Evolutionary conservation across 1,140 invertebrate species (phyloP).

Genomic region (Formica selysi): DNA sequence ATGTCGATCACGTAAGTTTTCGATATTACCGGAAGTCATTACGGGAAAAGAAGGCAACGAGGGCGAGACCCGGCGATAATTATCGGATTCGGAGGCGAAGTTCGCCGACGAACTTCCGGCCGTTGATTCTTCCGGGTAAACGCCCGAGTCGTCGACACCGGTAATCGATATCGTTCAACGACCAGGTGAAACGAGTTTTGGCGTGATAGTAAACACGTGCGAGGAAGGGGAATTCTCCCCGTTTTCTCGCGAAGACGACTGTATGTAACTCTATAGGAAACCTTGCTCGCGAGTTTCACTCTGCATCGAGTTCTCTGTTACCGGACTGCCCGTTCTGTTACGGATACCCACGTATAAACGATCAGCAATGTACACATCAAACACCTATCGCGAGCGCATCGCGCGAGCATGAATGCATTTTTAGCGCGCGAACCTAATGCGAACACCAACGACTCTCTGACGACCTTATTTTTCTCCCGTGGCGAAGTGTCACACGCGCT

Average conservation of each 20-base stretch:
- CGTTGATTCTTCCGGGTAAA: slow-evolving; percentile 62
- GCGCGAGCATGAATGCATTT: slow-evolving; percentile 57
- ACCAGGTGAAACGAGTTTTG: slow-evolving; percentile 70
- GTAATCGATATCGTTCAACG: slow-evolving; percentile 72
- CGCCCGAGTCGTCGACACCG: slow-evolving; percentile 65
- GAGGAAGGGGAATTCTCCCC: slow-evolving; percentile 15
- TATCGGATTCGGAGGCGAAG: slow-evolving; percentile 25
- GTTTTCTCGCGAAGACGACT: slow-evolving; percentile 61
- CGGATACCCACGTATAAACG: slow-evolving; percentile 44
- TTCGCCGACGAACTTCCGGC: slow-evolving; percentile 43
- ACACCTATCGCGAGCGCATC: slow-evolving; percentile 28
- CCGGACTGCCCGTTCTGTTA: slow-evolving; percentile 62
- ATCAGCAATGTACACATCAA: neutral
- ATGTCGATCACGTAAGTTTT: slow-evolving; percentile 12
- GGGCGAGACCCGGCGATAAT: slow-evolving; percentile 24
- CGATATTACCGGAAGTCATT: slow-evolving; percentile 23
- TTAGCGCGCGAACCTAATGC: slow-evolving; percentile 34
- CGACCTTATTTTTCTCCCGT: slow-evolving; percentile 71
- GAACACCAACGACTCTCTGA: slow-evolving; percentile 19
- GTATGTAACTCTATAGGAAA: slow-evolving; percentile 76
- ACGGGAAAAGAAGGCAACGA: slow-evolving; percentile 19
- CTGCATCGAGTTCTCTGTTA: slow-evolving; percentile 71
- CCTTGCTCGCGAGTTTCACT: slow-evolving; percentile 78
- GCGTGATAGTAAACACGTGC: slow-evolving; percentile 52
- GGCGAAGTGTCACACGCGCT: slow-evolving; percentile 71